Percentiles rank a stretch among this genome's conserved stretches.
These are phyloP conservation scores for Diaprepes abbreviatus DNA, from an alignment of 2,888 invertebrate genomes.

Conservation along the genomic window DNA sequence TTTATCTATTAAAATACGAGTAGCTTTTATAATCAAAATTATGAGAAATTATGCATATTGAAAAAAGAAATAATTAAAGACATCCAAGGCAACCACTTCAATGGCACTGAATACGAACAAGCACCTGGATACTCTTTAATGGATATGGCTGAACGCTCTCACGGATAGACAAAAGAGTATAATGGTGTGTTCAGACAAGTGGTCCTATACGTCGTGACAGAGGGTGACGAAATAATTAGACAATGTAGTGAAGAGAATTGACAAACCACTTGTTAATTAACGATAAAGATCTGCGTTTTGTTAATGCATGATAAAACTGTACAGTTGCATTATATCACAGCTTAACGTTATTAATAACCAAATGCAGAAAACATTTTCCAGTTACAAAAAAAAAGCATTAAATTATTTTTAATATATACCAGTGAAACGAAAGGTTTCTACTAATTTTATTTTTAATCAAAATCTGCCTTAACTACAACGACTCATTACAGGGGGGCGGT, in stretches of 20 bases:
- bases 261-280: conserved; percentile 2
- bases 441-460: no score
- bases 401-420: background rate
- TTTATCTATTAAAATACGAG: no score
- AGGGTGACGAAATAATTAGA: conserved; percentile 28
- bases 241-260: background rate
- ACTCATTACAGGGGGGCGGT: no score
- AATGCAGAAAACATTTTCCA: no score
- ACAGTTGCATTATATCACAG: no score
- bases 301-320: no score
- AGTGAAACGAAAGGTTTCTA: no score
- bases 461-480: no score
- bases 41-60: no score
- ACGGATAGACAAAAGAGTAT: conserved; percentile 39
- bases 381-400: background rate
- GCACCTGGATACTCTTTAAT: conserved; percentile 27
- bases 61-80: background rate
- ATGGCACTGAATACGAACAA: conserved; percentile 4
- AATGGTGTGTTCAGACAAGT: conserved; percentile 33
- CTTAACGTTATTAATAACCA: no score
- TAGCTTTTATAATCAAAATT: no score
- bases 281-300: background rate
- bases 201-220: conserved; percentile 25
- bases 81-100: conserved; percentile 25
- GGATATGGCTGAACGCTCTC: conserved; percentile 2